Base-by-base conservation (phyloP, 1,140 invertebrate species). In the Diorhabda sublineata region DNA sequence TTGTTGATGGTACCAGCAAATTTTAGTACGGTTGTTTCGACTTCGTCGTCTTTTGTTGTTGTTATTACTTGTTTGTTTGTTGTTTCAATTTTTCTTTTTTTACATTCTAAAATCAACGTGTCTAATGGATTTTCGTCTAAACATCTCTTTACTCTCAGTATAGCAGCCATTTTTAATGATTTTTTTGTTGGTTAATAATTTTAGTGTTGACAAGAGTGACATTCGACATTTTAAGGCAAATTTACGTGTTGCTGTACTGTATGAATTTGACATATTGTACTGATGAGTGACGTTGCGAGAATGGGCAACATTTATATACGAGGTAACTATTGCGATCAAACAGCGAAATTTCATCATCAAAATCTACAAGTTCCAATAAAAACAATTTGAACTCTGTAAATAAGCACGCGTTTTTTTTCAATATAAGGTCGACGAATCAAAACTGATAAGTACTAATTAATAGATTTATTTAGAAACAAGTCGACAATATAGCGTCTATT, bases 141-240 rank as follows among this genome's bases (percentile, higher is more conserved):
- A 72, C 81, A 81, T 4, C 86, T 81, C 77, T 87, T 87, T 8
- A 87, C 82, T 61, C 85, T 81, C 62, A 87, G 80, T 67, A 87
- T 81, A 6, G 86, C 82, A 11, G 86, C 80, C 86, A 87, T 87
- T 62, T 60, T 66, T 42, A 26, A 26, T 26, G 26, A 26, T 26
- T 26, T 26, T 26, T 26, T 26, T 26, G 26, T 26, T 26, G 26
- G 9, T 52, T 52, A 9, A 52, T 52, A 52, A 26, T 52, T 52
- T 52, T 52, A 9, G 9, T 9, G n/a, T 52, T 52, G 47, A 52
- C 4, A 52, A 52, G 26, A 26, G 5, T 52, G 47, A 52, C 47
- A 52, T 8, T 52, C n/a, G 47, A 52, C 47, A 52, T 52, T 26
- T 26, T 52, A 52, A 52, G 47, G n/a, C 3, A 3, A 52, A 52